phyloP scores from a whole-genome alignment of 2,797 vertebrate genomes.

The Gobio occitaniae region DNA sequence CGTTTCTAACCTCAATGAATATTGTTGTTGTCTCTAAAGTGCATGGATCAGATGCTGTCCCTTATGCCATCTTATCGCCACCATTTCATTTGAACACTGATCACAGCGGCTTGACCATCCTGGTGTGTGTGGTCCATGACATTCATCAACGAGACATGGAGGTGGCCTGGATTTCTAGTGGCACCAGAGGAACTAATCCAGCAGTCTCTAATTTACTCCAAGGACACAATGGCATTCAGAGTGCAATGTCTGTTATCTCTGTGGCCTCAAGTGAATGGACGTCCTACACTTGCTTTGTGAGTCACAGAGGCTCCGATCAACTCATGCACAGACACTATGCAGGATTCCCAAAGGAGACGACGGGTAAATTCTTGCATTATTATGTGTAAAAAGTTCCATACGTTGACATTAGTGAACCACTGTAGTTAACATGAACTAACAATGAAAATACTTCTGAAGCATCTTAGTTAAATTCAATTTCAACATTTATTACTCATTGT shows the following conservation, averaged over 20 bases:
- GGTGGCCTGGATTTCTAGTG: conserved; percentile 73
- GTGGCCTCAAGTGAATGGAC: conserved; percentile 75
- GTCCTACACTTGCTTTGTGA: conserved; percentile 76
- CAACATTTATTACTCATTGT: neutral
- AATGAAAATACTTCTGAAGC: neutral
- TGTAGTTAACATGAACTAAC: neutral
- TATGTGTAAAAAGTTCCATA: neutral
- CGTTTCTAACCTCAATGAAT: neutral
- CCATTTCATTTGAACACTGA: conserved; percentile 77
- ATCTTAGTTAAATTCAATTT: neutral
- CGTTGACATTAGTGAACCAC: neutral
- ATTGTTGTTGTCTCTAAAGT: conserved; percentile 3
- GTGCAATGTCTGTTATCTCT: conserved; percentile 68
- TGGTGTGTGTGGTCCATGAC: conserved; percentile 79
- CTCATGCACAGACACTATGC: conserved; percentile 54
- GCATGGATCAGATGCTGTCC: conserved; percentile 28
- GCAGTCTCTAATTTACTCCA: conserved; percentile 58
- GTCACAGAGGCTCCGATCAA: conserved; percentile 62
- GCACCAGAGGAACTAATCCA: conserved; percentile 31
- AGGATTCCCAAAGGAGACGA: conserved; percentile 38
- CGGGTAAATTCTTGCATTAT: conserved; percentile 30
- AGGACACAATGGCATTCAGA: conserved; percentile 52
- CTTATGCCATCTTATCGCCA: conserved; percentile 70
- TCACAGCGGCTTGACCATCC: conserved; percentile 73
- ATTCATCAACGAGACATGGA: conserved; percentile 70